phyloP scores from a whole-genome alignment of 2,888 invertebrate species.

The Zaprionus lineosus region DNA sequence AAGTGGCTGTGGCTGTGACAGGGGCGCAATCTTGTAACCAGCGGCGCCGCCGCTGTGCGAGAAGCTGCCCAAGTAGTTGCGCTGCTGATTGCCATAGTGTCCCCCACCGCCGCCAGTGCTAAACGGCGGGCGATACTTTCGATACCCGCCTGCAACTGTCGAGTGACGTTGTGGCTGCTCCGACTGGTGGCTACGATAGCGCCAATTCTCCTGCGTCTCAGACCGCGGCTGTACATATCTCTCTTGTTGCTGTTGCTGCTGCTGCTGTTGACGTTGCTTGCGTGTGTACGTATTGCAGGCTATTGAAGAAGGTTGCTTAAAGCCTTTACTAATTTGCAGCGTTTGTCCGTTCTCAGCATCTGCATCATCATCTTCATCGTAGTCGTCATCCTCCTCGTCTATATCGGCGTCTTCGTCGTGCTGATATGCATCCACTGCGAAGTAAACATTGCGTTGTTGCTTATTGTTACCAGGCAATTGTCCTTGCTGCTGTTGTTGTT shows the following conservation, averaged over 20 bases:
- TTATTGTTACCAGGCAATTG: conserved; percentile 44
- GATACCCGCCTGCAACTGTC: conserved; percentile 39
- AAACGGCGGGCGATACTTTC: conserved; percentile 70
- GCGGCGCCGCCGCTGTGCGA: conserved; percentile 74
- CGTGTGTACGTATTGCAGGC: conserved; percentile 59
- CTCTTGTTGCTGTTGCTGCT: conserved; percentile 50
- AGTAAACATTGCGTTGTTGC: conserved; percentile 68
- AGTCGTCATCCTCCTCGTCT: conserved; percentile 58
- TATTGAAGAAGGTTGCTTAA: conserved; percentile 39
- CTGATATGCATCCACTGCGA: conserved; percentile 69
- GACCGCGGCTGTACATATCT: conserved; percentile 53
- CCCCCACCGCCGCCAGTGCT: conserved; percentile 63
- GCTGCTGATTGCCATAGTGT: conserved; percentile 68
- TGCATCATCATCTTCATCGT: conserved; percentile 45
- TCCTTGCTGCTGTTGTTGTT: conserved; percentile 36
- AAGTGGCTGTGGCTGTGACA: conserved; percentile 39
- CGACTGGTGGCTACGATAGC: conserved; percentile 74
- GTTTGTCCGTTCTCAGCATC: conserved; percentile 25
- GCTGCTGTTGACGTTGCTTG: conserved; percentile 61
- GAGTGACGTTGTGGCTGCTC: conserved; percentile 54
- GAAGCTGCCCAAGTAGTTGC: conserved; percentile 76
- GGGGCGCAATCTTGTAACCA: conserved; percentile 57
- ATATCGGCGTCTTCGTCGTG: conserved; percentile 67
- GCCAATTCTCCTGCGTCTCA: conserved; percentile 78
- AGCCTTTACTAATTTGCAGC: background rate